Evolutionary conservation across 1,140 invertebrate genomes (phyloP).

Genomic region (Drosophila melanogaster): Release_6_plus_ISO1_MT NT_037436.4:9197501-9198000

Average conservation of each 20-base stretch:
- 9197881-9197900: not conserved
- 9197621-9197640: slow-evolving; percentile 67
- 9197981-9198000: not conserved
- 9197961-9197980: slow-evolving; percentile 12
- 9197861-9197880: slow-evolving; percentile 28
- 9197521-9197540: slow-evolving; percentile 29
- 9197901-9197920: not conserved
- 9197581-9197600: slow-evolving; percentile 31
- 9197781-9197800: slow-evolving; percentile 34
- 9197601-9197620: slow-evolving; percentile 77
- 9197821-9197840: slow-evolving; percentile 49
- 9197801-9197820: slow-evolving; percentile 51
- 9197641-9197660: slow-evolving; percentile 77
- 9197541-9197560: slow-evolving; percentile 63
- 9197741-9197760: slow-evolving; percentile 80
- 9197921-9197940: not conserved
- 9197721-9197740: slow-evolving; percentile 75
- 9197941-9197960: not conserved
- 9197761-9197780: slow-evolving; percentile 66
- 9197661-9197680: slow-evolving; percentile 46
- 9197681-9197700: slow-evolving; percentile 23
- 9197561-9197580: slow-evolving; percentile 42
- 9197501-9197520: not conserved
- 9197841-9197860: slow-evolving; percentile 3
- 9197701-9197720: slow-evolving; percentile 39